Base-by-base conservation (phyloP, 2,113 vertebrate genomes). In the Trogon surrucura region DNA sequence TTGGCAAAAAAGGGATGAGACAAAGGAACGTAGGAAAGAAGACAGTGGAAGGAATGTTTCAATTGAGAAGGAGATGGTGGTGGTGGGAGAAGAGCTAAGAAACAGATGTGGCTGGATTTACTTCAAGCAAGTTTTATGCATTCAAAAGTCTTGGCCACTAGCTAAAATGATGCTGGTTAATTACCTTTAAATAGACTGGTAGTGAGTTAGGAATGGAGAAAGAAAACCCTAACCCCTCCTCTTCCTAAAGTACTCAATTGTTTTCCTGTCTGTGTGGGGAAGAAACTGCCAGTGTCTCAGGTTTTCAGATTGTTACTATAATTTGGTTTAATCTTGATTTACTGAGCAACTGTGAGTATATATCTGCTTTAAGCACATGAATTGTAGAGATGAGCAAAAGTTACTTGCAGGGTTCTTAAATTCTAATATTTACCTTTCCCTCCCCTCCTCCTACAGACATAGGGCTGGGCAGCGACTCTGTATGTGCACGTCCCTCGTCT, bases 401-500 rank as follows among this genome's bases (percentile, higher is more conserved):
- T 66, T 73, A 11, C 3, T 7, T 57, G 30, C n/a, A 58, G 19
- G 27, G 77, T 45, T 88, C 74, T 72, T 62, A 85, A 60, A 26
- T 77, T 74, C 74, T 91, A 29, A 67, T 83, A 36, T 29, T 62
- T 79, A 16, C 21, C 10, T 19, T 34, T 54, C 5, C 45, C 58
- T 20, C 6, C 56, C 45, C 5, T 61, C 4, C 41, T 88, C 61
- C 71, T 93, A 3, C 97, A 99, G 99, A 99, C 97, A 99, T 99
- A 56, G 99, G 99, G 34, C 98, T 99, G 88, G 99, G 99, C 89
- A 99, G 99, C 74, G 99, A 99, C 95, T 99, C 99, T 26, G 99
- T 99, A 97, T 99, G 99, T 7, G 97, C 98, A 57, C 99, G 99
- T 48, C 98, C 99, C 62, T 99, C 99, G 11, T 99, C 99, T 73